These are phyloP conservation scores for Sussaba pulchella DNA, from an alignment of 2,888 invertebrate genomes.

Conservation along the genomic window DNA sequence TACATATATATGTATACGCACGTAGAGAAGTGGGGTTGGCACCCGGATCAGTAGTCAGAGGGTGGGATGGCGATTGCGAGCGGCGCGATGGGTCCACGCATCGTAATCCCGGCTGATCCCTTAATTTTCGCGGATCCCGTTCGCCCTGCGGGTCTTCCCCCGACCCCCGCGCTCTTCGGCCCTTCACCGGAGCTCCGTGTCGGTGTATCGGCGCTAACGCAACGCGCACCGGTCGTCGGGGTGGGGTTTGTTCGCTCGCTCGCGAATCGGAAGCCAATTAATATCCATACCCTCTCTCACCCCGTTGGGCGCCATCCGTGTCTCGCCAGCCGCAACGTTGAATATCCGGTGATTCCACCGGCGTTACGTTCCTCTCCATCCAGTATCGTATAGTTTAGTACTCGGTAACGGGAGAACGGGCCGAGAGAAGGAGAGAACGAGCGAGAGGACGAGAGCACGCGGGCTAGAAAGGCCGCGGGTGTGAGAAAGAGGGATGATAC, in stretches of 20 bases:
- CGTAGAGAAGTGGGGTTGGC: constrained; percentile 2
- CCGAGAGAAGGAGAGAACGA: background rate
- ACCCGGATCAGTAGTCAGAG: constrained; percentile 1
- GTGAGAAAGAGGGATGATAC: constrained; percentile 25
- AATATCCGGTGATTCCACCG: constrained; percentile 67
- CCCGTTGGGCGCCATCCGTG: constrained; percentile 18
- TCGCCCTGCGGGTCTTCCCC: constrained; percentile 48
- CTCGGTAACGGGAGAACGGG: constrained; percentile 11
- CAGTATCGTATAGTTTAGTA: constrained; percentile 35
- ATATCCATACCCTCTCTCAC: constrained; percentile 70
- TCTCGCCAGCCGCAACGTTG: constrained; percentile 60
- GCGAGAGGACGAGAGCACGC: background rate
- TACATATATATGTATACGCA: background rate
- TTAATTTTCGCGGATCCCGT: constrained; percentile 79
- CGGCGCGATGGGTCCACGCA: constrained; percentile 53
- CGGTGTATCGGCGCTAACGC: constrained; percentile 54
- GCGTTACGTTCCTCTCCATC: constrained; percentile 52
- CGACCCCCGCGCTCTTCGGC: background rate
- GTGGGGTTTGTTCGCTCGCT: constrained; percentile 66
- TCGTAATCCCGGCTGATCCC: constrained; percentile 78
- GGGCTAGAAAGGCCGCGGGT: background rate
- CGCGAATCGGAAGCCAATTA: constrained; percentile 82
- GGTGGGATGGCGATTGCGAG: background rate
- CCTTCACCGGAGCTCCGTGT: background rate
- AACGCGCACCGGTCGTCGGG: constrained; percentile 66